phyloP scores from a whole-genome alignment of 2,888 invertebrate genomes.

The Strigamia crassipes region DNA sequence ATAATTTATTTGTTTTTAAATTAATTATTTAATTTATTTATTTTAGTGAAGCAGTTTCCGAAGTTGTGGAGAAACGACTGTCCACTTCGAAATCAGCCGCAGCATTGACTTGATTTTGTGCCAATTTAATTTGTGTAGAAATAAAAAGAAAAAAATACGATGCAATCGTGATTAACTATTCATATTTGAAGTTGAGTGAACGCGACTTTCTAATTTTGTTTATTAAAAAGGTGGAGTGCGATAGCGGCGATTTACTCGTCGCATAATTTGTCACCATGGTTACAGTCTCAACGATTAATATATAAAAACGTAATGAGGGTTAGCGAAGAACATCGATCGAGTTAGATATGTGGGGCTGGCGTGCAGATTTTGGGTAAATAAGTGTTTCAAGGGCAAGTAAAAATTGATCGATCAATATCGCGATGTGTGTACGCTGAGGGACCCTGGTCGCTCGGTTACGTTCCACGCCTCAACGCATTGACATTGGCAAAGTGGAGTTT shows the following conservation, averaged over 20 bases:
- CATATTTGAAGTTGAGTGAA: too few species aligned
- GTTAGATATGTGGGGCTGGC: not conserved
- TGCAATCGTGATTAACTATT: not conserved
- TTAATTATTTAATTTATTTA: not conserved
- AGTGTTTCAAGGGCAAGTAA: not conserved
- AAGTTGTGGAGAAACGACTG: not conserved
- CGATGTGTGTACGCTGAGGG: not conserved
- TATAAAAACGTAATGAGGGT: not conserved
- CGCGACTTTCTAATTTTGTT: not conserved
- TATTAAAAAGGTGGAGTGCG: not conserved
- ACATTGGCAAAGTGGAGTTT: not conserved
- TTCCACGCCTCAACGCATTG: not conserved
- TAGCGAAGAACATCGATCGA: too few species aligned
- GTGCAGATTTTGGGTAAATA: not conserved
- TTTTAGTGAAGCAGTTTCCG: not conserved
- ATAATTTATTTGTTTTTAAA: too few species aligned
- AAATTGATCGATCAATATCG: not conserved
- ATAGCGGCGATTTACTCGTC: not conserved
- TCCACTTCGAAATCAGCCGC: not conserved
- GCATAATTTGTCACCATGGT: not conserved
- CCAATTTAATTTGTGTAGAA: not conserved
- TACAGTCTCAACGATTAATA: not conserved
- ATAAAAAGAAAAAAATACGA: not conserved
- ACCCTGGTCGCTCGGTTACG: not conserved
- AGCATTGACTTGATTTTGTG: not conserved